Percentiles rank a stretch among this genome's conserved stretches.
Conservation (phyloP, 2,113 vertebrate genomes). For the Cricetomys ansorgei region DNA sequence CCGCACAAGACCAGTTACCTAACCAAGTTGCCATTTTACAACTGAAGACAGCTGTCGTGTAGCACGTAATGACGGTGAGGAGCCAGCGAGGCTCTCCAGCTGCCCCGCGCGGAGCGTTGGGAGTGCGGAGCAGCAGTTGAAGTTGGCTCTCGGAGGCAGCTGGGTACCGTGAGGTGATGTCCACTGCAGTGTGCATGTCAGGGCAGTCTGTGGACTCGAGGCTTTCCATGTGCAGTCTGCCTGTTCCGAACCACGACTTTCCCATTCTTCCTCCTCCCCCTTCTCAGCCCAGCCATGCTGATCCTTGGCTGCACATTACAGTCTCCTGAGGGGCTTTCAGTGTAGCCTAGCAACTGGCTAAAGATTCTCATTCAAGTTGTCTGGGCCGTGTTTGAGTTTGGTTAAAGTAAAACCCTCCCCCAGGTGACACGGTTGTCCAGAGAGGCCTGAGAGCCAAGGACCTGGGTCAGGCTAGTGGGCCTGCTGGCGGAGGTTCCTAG, state of each 20-base stretch:
- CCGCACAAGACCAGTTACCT: neutral
- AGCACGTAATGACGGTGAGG: too few species aligned
- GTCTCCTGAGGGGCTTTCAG: neutral
- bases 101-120: neutral
- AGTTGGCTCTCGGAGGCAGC: neutral
- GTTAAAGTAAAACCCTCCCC: neutral
- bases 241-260: neutral
- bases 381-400: neutral
- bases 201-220: neutral
- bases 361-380: neutral
- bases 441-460: neutral
- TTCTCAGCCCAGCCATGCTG: neutral
- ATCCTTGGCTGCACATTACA: neutral
- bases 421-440: neutral
- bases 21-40: neutral
- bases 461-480: neutral
- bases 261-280: neutral
- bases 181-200: accelerated
- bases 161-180: neutral
- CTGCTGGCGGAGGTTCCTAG: neutral
- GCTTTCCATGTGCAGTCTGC: neutral
- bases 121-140: neutral
- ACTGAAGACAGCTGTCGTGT: neutral
- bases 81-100: neutral
- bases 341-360: neutral